phyloP scores from a whole-genome alignment of 2,888 invertebrate species.

The Andricus quercusramuli region DNA sequence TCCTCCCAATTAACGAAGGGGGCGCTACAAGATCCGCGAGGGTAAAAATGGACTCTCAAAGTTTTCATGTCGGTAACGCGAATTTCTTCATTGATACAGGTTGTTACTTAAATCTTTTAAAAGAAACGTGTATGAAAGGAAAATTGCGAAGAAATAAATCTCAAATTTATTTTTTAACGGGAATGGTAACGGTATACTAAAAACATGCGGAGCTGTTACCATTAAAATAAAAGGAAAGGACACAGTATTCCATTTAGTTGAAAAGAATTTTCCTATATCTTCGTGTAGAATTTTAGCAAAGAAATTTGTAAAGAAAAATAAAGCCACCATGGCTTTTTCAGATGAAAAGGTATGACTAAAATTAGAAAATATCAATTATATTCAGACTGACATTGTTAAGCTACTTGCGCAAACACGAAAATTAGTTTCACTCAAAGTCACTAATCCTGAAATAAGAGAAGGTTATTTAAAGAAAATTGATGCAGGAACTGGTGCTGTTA shows the following conservation, averaged over 20 bases:
- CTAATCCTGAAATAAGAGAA: neutral
- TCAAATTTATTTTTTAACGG: too few relatives aligned
- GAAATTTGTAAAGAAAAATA: neutral
- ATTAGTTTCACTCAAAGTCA: neutral
- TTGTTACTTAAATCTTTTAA: too few relatives aligned
- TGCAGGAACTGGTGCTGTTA: too few relatives aligned
- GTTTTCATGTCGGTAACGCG: too few relatives aligned
- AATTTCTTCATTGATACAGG: too few relatives aligned
- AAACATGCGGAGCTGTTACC: neutral
- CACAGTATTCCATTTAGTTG: neutral
- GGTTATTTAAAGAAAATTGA: neutral
- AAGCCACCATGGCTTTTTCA: neutral
- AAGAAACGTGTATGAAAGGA: too few relatives aligned
- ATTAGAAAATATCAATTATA: neutral
- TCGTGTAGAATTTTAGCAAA: neutral
- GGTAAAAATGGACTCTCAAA: too few relatives aligned
- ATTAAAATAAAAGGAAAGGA: neutral
- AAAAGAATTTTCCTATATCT: neutral
- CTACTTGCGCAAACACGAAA: neutral
- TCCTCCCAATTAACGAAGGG: neutral
- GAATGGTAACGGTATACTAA: too few relatives aligned
- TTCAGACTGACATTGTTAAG: too few relatives aligned
- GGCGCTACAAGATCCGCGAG: too few relatives aligned
- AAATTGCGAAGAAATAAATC: too few relatives aligned
- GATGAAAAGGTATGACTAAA: neutral